Evolutionary conservation across 2,888 invertebrate genomes (phyloP).

Genomic region (Hofmannophila pseudospretella): DNA sequence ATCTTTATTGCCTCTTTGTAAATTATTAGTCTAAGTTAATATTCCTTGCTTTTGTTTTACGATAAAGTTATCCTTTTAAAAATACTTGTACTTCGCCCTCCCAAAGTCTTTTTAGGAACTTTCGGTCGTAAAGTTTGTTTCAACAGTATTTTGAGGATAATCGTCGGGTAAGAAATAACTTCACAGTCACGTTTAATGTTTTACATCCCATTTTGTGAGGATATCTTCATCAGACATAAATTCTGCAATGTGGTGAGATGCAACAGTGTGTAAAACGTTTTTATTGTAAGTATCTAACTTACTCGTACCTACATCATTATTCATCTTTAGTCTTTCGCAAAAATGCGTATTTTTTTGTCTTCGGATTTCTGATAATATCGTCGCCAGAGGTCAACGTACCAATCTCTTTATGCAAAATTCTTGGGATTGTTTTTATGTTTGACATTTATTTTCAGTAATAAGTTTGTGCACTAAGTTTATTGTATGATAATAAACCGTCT

Average conservation of each 20-base stretch:
- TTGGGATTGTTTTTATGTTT: too few species aligned
- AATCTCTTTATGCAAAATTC: slow-evolving; percentile 27
- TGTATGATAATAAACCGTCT: too few species aligned
- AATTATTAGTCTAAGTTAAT: too few species aligned
- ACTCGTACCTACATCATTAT: too few species aligned
- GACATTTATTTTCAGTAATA: too few species aligned
- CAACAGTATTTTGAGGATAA: neutral
- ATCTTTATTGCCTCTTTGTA: too few species aligned
- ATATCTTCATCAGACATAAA: slow-evolving; percentile 8
- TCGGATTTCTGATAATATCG: slow-evolving; percentile 44
- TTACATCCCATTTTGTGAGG: slow-evolving; percentile 4
- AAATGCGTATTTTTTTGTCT: slow-evolving; percentile 37
- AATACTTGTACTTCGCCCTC: too few species aligned
- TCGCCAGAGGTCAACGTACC: slow-evolving; percentile 37
- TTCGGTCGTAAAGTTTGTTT: neutral
- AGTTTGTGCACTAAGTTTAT: too few species aligned
- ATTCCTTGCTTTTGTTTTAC: too few species aligned
- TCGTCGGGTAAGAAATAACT: neutral
- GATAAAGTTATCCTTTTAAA: too few species aligned
- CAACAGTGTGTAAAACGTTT: slow-evolving; percentile 15
- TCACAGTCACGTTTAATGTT: slow-evolving; percentile 6
- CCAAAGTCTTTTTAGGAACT: too few species aligned
- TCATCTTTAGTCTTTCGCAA: slow-evolving; percentile 32
- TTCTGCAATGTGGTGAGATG: slow-evolving; percentile 5
- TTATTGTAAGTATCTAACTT: slow-evolving; percentile 30